Percentiles rank a stretch among this genome's conserved stretches.
Conservation (phyloP, 2,888 invertebrate genomes). For the Phlogophora meticulosa region DNA sequence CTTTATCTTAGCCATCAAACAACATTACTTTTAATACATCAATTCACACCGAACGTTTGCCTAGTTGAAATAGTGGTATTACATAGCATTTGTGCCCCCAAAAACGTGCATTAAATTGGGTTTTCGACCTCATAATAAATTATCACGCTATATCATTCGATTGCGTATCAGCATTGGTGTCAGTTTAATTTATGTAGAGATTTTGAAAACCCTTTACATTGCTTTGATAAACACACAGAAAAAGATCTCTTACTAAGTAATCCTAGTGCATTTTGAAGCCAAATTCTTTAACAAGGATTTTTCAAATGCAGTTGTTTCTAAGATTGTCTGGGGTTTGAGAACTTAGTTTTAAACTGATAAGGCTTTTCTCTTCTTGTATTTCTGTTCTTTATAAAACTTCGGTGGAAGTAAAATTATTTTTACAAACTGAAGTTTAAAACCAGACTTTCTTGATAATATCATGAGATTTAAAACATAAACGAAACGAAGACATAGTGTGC, state of each 20-base stretch:
- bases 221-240: background rate
- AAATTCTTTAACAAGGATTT: constrained; percentile 7
- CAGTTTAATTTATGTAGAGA: background rate
- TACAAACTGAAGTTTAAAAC: background rate
- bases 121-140: background rate
- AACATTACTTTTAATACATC: background rate
- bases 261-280: background rate
- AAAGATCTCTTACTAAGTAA: background rate
- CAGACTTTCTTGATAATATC: background rate
- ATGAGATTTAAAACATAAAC: background rate
- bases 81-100: background rate
- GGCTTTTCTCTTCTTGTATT: constrained; percentile 22
- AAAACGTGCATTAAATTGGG: background rate
- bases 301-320: constrained; percentile 22
- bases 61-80: background rate
- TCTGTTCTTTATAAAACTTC: constrained; percentile 18
- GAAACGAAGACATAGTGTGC: background rate
- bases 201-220: background rate
- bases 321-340: constrained; percentile 24
- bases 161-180: background rate
- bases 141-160: background rate
- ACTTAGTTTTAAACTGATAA: constrained; percentile 26
- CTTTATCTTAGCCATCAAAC: background rate
- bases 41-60: too few relatives aligned
- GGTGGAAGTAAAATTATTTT: constrained; percentile 1